These are phyloP conservation scores for Anolis apletophallus DNA, from an alignment of 2,797 vertebrate species.

Conservation along the genomic window DNA sequence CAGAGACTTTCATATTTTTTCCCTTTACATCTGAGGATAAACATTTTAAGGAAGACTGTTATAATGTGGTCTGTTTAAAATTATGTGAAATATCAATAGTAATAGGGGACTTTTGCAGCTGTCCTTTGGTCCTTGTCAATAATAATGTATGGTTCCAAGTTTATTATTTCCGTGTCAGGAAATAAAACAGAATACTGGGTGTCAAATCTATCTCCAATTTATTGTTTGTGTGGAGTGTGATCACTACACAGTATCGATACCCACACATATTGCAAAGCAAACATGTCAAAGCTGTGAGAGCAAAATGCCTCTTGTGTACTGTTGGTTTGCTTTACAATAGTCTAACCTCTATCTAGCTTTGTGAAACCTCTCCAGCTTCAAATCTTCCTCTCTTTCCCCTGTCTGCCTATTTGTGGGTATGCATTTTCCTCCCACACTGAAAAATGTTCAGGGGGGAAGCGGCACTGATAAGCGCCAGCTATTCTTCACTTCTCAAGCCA, in stretches of 20 bases:
- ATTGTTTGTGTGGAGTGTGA: not conserved
- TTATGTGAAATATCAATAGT: not conserved
- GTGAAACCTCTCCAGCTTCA: not conserved
- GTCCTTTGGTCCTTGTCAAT: not conserved
- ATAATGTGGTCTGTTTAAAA: not conserved
- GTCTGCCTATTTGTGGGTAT: conserved; percentile 28
- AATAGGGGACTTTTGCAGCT: not conserved
- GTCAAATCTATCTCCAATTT: not conserved
- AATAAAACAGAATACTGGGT: not conserved
- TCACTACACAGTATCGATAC: not conserved
- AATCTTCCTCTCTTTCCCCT: conserved; percentile 35
- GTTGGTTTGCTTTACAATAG: not conserved
- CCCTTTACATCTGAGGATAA: not conserved
- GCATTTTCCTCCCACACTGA: conserved; percentile 31
- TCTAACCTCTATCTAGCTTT: conserved; percentile 11
- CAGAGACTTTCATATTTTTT: not conserved
- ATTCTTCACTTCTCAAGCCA: conserved; percentile 54
- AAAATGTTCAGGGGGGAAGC: conserved; percentile 49
- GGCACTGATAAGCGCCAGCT: conserved; percentile 31
- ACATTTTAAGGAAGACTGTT: not conserved
- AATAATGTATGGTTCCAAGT: not conserved
- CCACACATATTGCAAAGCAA: not conserved
- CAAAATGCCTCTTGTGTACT: not conserved
- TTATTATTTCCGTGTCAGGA: not conserved
- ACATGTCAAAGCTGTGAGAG: not conserved